Base-by-base conservation (phyloP, 2,797 vertebrate genomes). In the Brachymystax lenok region DNA sequence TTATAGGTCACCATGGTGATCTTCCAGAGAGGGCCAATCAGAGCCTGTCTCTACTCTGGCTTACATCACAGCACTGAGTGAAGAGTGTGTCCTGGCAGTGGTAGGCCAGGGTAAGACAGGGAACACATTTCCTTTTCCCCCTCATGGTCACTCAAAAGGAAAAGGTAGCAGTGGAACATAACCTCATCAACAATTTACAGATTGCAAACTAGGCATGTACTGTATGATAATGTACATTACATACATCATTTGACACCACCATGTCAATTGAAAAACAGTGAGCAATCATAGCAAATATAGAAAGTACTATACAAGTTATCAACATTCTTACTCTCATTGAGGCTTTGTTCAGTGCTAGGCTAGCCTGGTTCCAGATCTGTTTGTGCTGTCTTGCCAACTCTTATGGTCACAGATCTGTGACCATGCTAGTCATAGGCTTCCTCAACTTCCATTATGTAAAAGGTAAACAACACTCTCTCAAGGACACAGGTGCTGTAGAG, bases 1-100 rank as follows among this genome's bases (percentile, higher is more conserved):
- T 74, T 76, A 73, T 54, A 59, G 63, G 33, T 80, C 77, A 69
- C 79, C 82, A 83, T 76, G 79, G 79, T 56, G 51, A 81, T 73
- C 21, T 77, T 24, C 35, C 19, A 61, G 52, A 35, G 14, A 14
- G 67, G 73, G 77, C 77, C 79, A 76, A 78, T 78, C 54, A 72
- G 74, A 71, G 52, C 46, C 6, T n/a, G n/a, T 74, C 56, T 71
- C 54, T 35, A 10, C n/a, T 63, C 21, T 21, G 50, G 69, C 54
- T 63, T 73, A 33, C 63, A 16, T 72, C 74, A 80, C 13, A 74
- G 72, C 13, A 16, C 28, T 51, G 74, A 61, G 56, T 24, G 56
- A 71, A 78, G 70, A 59, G 71, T 69, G 51, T 27, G 70, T 27
- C 13, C 4, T 54, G 27, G 50, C n/a, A 30, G 28, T 52, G 28